Percentiles rank a stretch among this genome's conserved stretches.
phyloP scores from a whole-genome alignment of 1,140 invertebrate genomes.

The Drosophila simulans region DNA sequence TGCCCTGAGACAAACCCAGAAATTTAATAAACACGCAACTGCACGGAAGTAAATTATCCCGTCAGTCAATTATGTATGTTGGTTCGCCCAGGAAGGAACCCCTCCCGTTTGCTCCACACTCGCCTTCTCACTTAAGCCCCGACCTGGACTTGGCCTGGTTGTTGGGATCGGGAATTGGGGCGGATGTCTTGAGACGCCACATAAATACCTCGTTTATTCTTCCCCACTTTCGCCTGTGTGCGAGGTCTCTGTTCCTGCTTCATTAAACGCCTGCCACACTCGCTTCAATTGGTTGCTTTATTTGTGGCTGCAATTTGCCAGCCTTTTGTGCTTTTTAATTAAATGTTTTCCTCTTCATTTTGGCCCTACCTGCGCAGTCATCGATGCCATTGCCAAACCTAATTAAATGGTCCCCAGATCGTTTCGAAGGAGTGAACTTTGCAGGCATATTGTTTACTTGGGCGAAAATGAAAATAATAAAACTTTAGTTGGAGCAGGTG shows the following conservation, averaged over 20 bases:
- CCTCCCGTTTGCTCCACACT: background rate
- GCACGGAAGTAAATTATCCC: slow-evolving; percentile 80
- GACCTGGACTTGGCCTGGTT: slow-evolving; percentile 6
- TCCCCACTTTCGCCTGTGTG: slow-evolving; percentile 46
- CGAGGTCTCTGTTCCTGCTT: slow-evolving; percentile 49
- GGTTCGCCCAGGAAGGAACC: slow-evolving; percentile 12
- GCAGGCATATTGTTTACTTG: slow-evolving; percentile 47
- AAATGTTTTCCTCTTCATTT: slow-evolving; percentile 36
- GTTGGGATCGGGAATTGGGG: background rate
- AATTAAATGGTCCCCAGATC: slow-evolving; percentile 52
- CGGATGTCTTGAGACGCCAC: slow-evolving; percentile 59
- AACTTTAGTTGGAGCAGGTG: slow-evolving; percentile 31
- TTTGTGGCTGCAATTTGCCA: slow-evolving; percentile 72
- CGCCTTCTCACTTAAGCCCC: slow-evolving; percentile 10
- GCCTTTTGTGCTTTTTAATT: slow-evolving; percentile 69
- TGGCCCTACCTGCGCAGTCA: slow-evolving; percentile 9
- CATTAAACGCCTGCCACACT: slow-evolving; percentile 66
- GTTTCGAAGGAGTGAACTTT: slow-evolving; percentile 10
- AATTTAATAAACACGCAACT: slow-evolving; percentile 83
- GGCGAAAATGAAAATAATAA: slow-evolving; percentile 29
- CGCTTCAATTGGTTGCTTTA: slow-evolving; percentile 78
- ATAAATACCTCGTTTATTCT: slow-evolving; percentile 81
- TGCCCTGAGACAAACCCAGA: slow-evolving; percentile 70
- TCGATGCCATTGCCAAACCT: slow-evolving; percentile 26
- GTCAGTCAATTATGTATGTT: slow-evolving; percentile 78